Base-by-base conservation (phyloP, 2,888 invertebrate genomes). In the Capitulum mitella region DNA sequence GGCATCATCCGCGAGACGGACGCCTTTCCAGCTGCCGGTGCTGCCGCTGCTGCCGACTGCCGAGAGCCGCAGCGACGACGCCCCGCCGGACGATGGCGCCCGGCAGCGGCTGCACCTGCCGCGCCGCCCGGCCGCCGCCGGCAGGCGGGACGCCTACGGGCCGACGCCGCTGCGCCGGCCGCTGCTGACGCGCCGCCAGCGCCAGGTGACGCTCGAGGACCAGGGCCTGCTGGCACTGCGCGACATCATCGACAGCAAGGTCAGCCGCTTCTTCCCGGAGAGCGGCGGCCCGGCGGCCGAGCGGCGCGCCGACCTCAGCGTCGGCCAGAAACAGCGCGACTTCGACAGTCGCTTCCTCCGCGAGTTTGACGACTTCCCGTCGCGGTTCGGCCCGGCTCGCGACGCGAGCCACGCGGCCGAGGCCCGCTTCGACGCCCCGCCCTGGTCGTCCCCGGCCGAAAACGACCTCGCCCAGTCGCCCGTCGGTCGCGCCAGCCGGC, bases 191-290 rank as follows among this genome's bases (percentile, higher is more conserved):
- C 70, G 40, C 40, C 29, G 70, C 6, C 64, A 64, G 64, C 37
- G 70, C 22, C 37, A 37, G 26, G 26, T 46, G 5, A 3, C 16
- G 1, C 1, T 43, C 26, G 32, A 76, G 76, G 76, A 76, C 22
- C 46, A 46, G 16, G 48, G 76, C 8, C 46, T 76, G 19, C 46
- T 76, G 46, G 46, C 76, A 6, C 76, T 76, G 46, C 19, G 76
- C 3, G 48, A 76, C 46, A 76, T 76, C 22, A 29, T 76, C 19
- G 46, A 76, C 46, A 76, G 29, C 76, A 76, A 76, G 32, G 70
- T 70, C 26, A 40, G 40, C 22, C 19, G 22, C 37, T 70, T 70
- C 70, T 70, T 70, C 70, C 70, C 70, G 22, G 37, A 26, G 1
- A 70, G 40, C 26, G 40, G 26, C 26, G 22, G 40, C n/a, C 58